Evolutionary conservation across 2,113 vertebrate genomes (phyloP).

Genomic region (Dryoscopus gambensis): DNA sequence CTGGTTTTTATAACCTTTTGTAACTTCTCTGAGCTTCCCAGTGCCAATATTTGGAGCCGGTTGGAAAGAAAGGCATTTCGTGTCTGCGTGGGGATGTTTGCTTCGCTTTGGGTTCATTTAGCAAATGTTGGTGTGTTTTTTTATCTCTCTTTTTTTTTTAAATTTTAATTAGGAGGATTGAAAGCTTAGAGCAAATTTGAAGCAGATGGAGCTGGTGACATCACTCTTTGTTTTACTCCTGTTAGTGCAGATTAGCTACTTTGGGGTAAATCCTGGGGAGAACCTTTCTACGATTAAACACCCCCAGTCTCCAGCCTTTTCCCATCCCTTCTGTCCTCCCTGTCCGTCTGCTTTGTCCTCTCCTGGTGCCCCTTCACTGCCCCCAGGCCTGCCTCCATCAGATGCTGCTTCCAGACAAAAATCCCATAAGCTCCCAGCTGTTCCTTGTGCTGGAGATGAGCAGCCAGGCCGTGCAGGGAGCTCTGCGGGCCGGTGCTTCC

Average conservation of each 20-base stretch:
- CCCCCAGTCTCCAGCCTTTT: neutral
- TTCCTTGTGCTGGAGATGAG: neutral
- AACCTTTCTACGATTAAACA: neutral
- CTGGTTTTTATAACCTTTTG: neutral
- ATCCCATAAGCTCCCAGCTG: neutral
- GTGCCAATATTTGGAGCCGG: neutral
- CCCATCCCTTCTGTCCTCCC: neutral
- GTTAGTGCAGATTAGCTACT: neutral
- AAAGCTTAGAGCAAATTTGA: neutral
- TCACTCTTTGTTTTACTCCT: neutral
- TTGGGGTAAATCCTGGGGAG: neutral
- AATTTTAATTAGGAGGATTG: neutral
- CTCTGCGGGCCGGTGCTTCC: neutral
- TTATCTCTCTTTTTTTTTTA: neutral
- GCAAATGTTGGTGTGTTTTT: neutral
- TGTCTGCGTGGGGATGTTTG: neutral
- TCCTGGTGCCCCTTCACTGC: neutral
- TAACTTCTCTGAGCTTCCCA: neutral
- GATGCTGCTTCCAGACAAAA: neutral
- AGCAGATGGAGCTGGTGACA: slow-evolving; percentile 39
- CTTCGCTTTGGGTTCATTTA: neutral
- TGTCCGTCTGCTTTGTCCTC: neutral
- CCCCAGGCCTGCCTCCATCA: neutral
- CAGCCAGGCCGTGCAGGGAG: neutral
- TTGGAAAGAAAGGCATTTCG: neutral